A percentile compares a stretch with the other conserved stretches of the same genome.
phyloP scores from a whole-genome alignment of 2,888 invertebrate species.

The Lycocerus yunnanus region DNA sequence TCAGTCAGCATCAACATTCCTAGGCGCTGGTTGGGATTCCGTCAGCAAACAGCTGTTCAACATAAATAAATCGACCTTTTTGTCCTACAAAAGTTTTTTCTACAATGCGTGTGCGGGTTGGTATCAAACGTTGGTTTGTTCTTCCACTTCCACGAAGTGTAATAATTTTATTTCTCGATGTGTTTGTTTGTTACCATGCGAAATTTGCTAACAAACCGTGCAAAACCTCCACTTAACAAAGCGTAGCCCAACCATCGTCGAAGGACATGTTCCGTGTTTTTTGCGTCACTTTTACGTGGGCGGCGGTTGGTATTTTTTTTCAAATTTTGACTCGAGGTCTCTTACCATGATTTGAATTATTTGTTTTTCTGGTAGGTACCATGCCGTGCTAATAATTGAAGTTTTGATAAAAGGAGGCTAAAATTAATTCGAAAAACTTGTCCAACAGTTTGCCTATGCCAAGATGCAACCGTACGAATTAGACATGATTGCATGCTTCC shows the following conservation, averaged over 20 bases:
- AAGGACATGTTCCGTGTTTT: not conserved
- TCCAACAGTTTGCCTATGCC: not conserved
- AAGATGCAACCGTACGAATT: slow-evolving; percentile 7
- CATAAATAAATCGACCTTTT: slow-evolving; percentile 34
- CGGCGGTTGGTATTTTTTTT: not conserved
- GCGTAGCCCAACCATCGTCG: not conserved
- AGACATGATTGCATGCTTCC: slow-evolving; percentile 12
- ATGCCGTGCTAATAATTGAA: not conserved
- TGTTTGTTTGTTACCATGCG: not conserved
- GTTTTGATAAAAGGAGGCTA: not conserved
- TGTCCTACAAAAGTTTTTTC: slow-evolving; percentile 22
- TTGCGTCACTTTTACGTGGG: slow-evolving; percentile 1
- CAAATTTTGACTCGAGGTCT: not conserved
- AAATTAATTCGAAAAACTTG: not conserved
- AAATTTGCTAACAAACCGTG: not conserved
- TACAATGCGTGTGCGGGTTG: not conserved
- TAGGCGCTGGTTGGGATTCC: slow-evolving; percentile 12
- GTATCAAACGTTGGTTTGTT: slow-evolving; percentile 6
- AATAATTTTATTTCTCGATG: not conserved
- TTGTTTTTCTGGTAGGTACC: not conserved
- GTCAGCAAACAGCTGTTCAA: slow-evolving; percentile 34
- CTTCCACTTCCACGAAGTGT: not conserved
- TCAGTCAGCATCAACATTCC: slow-evolving; percentile 5
- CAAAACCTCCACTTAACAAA: not conserved
- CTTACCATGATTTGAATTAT: not conserved